Evolutionary conservation across 2,888 invertebrate genomes (phyloP).

Genomic region (Platerodrilus igneus): DNA sequence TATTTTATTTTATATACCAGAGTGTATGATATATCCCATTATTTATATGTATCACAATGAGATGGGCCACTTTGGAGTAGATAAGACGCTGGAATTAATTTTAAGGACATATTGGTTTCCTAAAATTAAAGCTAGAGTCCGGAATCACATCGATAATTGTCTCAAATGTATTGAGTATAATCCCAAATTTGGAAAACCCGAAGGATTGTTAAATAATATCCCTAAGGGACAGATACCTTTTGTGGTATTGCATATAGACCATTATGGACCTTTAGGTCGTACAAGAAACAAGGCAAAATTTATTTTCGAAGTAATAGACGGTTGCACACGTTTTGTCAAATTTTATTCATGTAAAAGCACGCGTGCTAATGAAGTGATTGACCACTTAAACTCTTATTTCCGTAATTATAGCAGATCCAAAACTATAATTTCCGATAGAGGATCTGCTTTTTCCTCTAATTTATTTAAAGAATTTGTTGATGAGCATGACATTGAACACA

Average conservation of each 20-base stretch:
- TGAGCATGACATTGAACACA: constrained; percentile 14
- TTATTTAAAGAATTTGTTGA: constrained; percentile 13
- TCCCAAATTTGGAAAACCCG: constrained; percentile 25
- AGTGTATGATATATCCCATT: too few relatives aligned
- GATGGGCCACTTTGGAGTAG: too few relatives aligned
- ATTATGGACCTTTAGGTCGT: constrained; percentile 41
- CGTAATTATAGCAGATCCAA: constrained; percentile 12
- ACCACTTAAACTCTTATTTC: constrained; percentile 12
- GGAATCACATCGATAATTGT: too few relatives aligned
- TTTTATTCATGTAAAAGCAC: constrained; percentile 10
- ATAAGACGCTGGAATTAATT: too few relatives aligned
- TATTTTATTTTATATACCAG: too few relatives aligned
- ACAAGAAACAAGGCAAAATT: constrained; percentile 35
- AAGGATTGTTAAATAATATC: constrained; percentile 34
- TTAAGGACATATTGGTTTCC: too few relatives aligned
- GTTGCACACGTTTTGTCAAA: constrained; percentile 27
- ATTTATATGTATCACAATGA: too few relatives aligned
- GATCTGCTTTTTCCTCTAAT: constrained; percentile 13
- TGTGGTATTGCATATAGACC: constrained; percentile 43
- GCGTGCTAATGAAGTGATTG: constrained; percentile 1
- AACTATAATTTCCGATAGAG: constrained; percentile 17
- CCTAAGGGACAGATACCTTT: constrained; percentile 40
- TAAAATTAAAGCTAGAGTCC: too few relatives aligned
- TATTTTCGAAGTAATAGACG: constrained; percentile 37
- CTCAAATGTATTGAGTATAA: too few relatives aligned